Evolutionary conservation across 1,140 invertebrate species (phyloP), one percentile per base, ranked within the genome.

Genomic region (Drosophila murphyi): DNA sequence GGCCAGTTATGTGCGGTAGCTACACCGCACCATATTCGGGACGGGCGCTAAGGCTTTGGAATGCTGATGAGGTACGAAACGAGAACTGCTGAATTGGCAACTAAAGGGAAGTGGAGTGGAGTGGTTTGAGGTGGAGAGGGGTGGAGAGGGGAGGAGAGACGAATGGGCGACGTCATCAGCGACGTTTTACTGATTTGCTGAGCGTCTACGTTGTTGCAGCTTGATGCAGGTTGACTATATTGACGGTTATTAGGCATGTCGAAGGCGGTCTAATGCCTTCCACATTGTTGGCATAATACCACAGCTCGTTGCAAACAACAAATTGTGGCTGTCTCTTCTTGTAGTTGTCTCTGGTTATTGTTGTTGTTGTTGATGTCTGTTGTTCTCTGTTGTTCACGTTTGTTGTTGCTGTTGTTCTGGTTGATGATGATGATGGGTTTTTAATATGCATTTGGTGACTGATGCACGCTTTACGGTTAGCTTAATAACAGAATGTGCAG

Each of bases 171-270:
- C 68, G 68, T 71, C 72, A 75, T 71, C 57, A 71, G 57, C 51
- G 32, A 57, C 20, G 20, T 20, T 20, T 20, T 20, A 20, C 20
- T 20, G 20, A 43, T 43, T 43, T 43, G 39, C 39, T 43, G n/a
- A 61, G 55, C 35, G 70, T 67, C 43, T 73, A 77, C 67, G 60
- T 70, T 54, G 67, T 63, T 31, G 69, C 37, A 41, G 65, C 55
- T 34, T 43, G 39, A n/a, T 43, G 39, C 39, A 41, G 28, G 63
- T 88, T 88, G 80, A 90, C 75, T 89, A 79, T 76, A 90, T 89
- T 89, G 85, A 90, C 86, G 85, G 86, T 89, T 89, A 89, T 89
- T 89, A 89, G 86, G 81, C 85, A 85, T 89, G 85, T 89, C 78
- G 85, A 89, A 89, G 85, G 85, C 85, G 85, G 85, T 68, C 69